Conservation (phyloP, 2,113 vertebrate species). For the Corythaeola cristata region DNA sequence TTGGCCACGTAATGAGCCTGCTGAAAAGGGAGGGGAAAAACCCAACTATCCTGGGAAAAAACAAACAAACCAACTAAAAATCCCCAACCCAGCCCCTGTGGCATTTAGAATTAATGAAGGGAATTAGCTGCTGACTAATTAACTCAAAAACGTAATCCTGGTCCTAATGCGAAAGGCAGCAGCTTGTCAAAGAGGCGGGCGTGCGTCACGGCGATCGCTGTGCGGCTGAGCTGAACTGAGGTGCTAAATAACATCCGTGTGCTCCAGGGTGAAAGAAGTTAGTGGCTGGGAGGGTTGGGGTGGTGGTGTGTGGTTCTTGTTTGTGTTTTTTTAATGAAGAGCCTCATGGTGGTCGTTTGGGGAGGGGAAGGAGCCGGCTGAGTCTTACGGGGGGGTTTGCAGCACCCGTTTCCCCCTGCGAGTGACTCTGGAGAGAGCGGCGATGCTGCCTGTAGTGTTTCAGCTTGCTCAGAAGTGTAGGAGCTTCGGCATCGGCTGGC, state of each 20-base stretch:
- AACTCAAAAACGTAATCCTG: not conserved
- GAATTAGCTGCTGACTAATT: conserved; percentile 21
- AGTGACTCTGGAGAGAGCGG: not conserved
- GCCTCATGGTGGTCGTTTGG: not conserved
- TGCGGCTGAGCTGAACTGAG: not conserved
- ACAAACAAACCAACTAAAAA: not conserved
- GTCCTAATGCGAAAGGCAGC: not conserved
- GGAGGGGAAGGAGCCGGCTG: not conserved
- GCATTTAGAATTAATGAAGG: not conserved
- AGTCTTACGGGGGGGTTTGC: not conserved
- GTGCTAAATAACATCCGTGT: not conserved
- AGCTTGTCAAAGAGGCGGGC: not conserved
- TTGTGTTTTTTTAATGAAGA: not conserved
- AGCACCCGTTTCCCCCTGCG: not conserved
- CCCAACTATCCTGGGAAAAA: not conserved
- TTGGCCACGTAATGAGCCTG: not conserved
- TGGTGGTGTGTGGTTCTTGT: not conserved
- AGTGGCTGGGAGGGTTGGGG: not conserved
- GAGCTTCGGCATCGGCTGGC: not conserved
- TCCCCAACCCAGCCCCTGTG: not conserved
- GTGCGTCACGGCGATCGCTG: not conserved
- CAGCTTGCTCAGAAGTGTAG: not conserved
- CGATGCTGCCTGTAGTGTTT: not conserved
- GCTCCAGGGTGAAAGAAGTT: not conserved
- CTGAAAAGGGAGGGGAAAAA: not conserved